Evolutionary conservation across 2,113 vertebrate species (phyloP).

Genomic region (Nothobranchius furzeri): DNA sequence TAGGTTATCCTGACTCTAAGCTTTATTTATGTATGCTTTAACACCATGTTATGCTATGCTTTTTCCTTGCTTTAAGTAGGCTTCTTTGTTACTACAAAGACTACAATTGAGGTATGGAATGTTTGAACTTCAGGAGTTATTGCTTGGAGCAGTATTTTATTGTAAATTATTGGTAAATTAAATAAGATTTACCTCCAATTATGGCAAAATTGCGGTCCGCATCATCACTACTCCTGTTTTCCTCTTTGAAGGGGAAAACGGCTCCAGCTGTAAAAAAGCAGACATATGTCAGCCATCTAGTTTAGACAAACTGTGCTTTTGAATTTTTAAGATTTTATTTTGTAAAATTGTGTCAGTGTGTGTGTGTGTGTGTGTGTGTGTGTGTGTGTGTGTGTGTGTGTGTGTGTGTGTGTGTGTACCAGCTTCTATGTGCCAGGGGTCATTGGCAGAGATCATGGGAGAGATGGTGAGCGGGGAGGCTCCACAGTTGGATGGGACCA

Average conservation of each 20-base stretch:
- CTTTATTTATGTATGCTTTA: too few species aligned
- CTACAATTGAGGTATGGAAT: too few species aligned
- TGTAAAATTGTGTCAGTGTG: not conserved
- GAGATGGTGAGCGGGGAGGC: slow-evolving; percentile 91
- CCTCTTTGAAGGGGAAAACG: slow-evolving; percentile 88
- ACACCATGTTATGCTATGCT: too few species aligned
- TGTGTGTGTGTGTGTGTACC: slow-evolving; percentile 72
- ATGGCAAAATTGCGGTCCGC: slow-evolving; percentile 93
- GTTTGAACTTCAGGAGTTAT: too few species aligned
- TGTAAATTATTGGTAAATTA: not conserved
- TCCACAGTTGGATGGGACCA: slow-evolving; percentile 96
- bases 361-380: too few species aligned
- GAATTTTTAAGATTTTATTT: too few species aligned
- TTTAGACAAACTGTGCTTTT: too few species aligned
- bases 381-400: too few species aligned
- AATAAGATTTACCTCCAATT: slow-evolving; percentile 85
- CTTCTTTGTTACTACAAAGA: too few species aligned
- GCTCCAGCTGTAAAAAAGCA: slow-evolving; percentile 79
- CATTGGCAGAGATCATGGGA: slow-evolving; percentile 86
- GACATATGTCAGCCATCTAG: slow-evolving; percentile 2
- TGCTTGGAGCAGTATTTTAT: too few species aligned
- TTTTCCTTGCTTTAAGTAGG: too few species aligned
- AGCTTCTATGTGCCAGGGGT: slow-evolving; percentile 93
- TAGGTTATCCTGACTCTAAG: too few species aligned
- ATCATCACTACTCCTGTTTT: slow-evolving; percentile 82